Conservation (phyloP, 1,140 invertebrate species). For the Drosophila tropicalis region DNA sequence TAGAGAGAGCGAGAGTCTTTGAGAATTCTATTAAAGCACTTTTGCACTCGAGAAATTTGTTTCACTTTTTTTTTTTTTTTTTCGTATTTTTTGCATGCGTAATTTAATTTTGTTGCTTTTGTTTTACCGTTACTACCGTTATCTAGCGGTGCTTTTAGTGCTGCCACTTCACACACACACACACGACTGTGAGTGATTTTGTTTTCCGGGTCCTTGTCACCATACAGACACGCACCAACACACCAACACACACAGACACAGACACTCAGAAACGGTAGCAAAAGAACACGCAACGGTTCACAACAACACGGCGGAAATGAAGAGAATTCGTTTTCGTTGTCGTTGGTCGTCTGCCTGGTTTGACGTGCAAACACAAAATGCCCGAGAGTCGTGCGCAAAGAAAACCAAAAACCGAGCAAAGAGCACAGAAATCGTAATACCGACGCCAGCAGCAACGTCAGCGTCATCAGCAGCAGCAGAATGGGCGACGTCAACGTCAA, state of each 20-base stretch:
- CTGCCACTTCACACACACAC: constrained; percentile 27
- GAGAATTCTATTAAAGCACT: constrained; percentile 33
- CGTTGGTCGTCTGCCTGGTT: constrained; percentile 67
- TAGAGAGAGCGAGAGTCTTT: constrained; percentile 31
- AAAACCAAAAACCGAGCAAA: constrained; percentile 72
- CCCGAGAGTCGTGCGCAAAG: constrained; percentile 78
- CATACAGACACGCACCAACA: constrained; percentile 4
- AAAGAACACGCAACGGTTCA: constrained; percentile 14
- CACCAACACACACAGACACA: constrained; percentile 5
- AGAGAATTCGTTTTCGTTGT: constrained; percentile 51
- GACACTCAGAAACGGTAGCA: neutral
- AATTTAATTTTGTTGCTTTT: constrained; percentile 46
- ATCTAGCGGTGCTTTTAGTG: constrained; percentile 44
- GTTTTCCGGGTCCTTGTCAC: constrained; percentile 13
- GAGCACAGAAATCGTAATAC: constrained; percentile 37
- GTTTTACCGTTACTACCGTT: constrained; percentile 53
- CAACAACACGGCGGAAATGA: constrained; percentile 26
- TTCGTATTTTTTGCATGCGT: constrained; percentile 13
- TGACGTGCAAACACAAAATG: constrained; percentile 78
- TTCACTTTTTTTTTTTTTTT: neutral
- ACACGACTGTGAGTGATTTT: constrained; percentile 7
- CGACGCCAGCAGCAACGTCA: constrained; percentile 28
- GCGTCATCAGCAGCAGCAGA: neutral
- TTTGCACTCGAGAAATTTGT: constrained; percentile 4
- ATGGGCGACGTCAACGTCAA: constrained; percentile 3